phyloP scores from a whole-genome alignment of 30 jellyfish, hydroid and myxozoan genomes.

The Rhopilema esculentum region DNA sequence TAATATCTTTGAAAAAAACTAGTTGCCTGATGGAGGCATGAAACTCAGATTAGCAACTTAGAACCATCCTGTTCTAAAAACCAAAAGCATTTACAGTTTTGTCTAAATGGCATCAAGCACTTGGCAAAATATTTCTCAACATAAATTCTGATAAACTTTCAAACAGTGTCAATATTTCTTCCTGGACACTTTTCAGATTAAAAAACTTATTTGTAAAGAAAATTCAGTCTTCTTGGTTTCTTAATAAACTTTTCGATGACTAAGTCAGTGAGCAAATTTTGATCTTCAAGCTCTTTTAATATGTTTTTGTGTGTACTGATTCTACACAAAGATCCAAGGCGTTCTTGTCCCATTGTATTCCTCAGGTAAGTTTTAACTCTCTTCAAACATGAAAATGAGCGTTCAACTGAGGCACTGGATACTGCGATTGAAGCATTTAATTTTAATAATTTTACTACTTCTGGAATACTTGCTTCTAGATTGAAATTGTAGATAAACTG shows the following conservation, averaged over 20 bases:
- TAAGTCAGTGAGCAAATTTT: background rate
- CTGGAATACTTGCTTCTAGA: conserved; percentile 24
- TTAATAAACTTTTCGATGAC: conserved; percentile 29
- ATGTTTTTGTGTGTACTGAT: conserved; percentile 31
- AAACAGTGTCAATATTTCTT: no score
- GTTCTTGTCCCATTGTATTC: conserved; percentile 60
- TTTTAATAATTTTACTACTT: conserved; percentile 21
- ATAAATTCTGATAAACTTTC: no score
- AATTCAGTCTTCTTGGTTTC: conserved; percentile 45
- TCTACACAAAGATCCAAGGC: conserved; percentile 58
- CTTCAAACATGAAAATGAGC: conserved; percentile 48
- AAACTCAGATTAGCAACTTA: no score
- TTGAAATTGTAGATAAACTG: background rate
- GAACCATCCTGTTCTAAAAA: no score
- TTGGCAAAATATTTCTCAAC: no score
- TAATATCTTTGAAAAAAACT: no score
- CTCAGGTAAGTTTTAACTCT: conserved; percentile 57
- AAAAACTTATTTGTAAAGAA: conserved; percentile 19
- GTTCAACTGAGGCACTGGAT: conserved; percentile 55
- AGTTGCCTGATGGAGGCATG: no score
- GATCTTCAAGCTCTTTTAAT: conserved; percentile 9
- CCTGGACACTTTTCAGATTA: no score
- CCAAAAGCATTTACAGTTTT: no score
- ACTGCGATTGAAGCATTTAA: conserved; percentile 25
- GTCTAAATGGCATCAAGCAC: no score